phyloP scores from a whole-genome alignment of 2,888 invertebrate genomes.

The Saturnia pavonia region DNA sequence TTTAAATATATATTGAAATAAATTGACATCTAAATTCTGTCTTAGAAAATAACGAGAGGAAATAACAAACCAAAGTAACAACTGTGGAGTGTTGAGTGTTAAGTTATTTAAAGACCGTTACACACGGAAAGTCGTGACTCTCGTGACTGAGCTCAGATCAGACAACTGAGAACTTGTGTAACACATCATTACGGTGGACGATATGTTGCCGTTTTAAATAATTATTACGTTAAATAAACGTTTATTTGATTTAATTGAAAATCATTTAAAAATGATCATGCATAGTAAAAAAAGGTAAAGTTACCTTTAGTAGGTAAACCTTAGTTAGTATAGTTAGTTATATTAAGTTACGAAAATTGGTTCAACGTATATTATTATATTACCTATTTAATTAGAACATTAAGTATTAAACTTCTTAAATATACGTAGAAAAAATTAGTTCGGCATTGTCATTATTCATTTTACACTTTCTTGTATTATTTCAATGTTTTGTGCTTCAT shows the following conservation, averaged over 20 bases:
- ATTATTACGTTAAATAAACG: slow-evolving; percentile 6
- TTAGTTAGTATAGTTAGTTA: neutral
- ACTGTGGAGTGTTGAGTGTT: slow-evolving; percentile 33
- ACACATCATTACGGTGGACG: slow-evolving; percentile 47
- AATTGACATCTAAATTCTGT: slow-evolving; percentile 25
- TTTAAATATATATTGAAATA: slow-evolving; percentile 37
- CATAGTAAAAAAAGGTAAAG: neutral
- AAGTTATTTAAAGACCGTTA: slow-evolving; percentile 36
- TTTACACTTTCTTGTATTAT: neutral
- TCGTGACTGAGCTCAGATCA: slow-evolving; percentile 54
- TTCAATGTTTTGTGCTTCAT: too few species aligned
- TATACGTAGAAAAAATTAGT: neutral
- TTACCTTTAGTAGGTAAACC: neutral
- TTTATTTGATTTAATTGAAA: neutral
- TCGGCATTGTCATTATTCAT: neutral
- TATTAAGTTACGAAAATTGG: neutral
- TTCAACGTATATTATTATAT: neutral
- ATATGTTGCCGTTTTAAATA: slow-evolving; percentile 30
- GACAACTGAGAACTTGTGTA: slow-evolving; percentile 45
- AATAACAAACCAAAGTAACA: slow-evolving; percentile 23
- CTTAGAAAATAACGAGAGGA: slow-evolving; percentile 22
- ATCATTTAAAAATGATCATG: neutral
- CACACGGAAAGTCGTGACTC: slow-evolving; percentile 53
- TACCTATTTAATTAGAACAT: neutral
- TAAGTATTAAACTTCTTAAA: neutral